A percentile compares a stretch with the other conserved stretches of the same genome.
phyloP scores from a whole-genome alignment of 1,140 invertebrate genomes.

The Asobara japonica region DNA sequence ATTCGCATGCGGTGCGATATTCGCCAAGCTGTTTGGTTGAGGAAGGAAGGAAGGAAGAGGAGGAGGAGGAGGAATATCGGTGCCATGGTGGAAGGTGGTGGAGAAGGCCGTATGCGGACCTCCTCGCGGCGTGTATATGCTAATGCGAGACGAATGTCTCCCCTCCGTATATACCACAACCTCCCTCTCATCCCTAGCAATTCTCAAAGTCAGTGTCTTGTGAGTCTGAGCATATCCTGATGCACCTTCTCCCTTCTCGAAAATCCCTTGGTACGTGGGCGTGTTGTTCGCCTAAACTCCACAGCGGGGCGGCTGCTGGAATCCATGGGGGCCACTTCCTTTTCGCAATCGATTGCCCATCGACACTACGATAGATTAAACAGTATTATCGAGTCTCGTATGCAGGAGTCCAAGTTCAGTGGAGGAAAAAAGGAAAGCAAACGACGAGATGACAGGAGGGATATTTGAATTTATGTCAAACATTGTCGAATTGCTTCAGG shows the following conservation, averaged over 20 bases:
- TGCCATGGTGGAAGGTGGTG: constrained; percentile 19
- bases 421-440: background rate
- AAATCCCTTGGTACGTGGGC: constrained; percentile 46
- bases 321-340: constrained; percentile 35
- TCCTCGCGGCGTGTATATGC: constrained; percentile 58
- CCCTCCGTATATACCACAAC: constrained; percentile 24
- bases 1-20: background rate
- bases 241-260: constrained; percentile 16
- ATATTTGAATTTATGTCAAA: constrained; percentile 17
- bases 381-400: constrained; percentile 42
- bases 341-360: constrained; percentile 43
- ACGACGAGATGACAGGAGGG: no score
- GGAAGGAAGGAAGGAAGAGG: constrained; percentile 24
- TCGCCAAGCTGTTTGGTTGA: background rate
- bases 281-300: constrained; percentile 54
- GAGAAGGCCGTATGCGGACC: constrained; percentile 33
- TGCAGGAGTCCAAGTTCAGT: background rate
- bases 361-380: constrained; percentile 47
- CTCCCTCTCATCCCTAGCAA: constrained; percentile 23
- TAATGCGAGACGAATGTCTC: constrained; percentile 63
- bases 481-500: constrained; percentile 38
- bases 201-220: constrained; percentile 43
- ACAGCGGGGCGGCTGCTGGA: constrained; percentile 47
- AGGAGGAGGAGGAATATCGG: constrained; percentile 8
- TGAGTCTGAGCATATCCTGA: constrained; percentile 47